Conservation (phyloP, 2,797 vertebrate species). For the Calcarius lapponicus region DNA sequence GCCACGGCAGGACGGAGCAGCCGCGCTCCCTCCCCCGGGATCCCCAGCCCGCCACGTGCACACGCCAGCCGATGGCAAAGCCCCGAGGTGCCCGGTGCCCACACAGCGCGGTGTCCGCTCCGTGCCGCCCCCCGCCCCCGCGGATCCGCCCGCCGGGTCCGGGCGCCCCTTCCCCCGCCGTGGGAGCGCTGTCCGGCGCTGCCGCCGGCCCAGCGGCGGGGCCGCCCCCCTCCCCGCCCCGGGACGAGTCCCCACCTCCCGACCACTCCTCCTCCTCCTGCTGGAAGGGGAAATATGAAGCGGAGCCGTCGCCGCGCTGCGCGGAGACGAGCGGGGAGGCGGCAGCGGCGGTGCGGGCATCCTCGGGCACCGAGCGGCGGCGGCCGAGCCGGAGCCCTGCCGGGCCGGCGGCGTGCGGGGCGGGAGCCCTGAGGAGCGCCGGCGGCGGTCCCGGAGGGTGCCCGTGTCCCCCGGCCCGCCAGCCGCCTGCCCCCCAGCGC, state of each 20-base stretch:
- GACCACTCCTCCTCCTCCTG: conserved; percentile 19
- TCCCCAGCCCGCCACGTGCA: background rate
- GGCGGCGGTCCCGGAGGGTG: background rate
- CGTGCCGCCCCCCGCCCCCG: background rate
- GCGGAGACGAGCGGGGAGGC: background rate
- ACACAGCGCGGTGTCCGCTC: accelerated
- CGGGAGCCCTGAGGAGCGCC: background rate
- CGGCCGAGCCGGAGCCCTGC: background rate
- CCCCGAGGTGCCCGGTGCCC: background rate
- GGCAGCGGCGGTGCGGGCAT: background rate
- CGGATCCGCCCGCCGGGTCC: accelerated
- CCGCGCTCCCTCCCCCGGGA: background rate
- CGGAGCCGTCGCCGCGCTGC: background rate
- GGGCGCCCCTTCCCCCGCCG: background rate
- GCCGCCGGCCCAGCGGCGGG: background rate
- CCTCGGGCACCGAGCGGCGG: background rate
- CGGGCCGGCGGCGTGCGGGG: background rate
- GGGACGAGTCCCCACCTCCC: conserved; percentile 3
- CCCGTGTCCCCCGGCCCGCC: background rate
- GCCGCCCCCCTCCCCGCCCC: conserved; percentile 16
- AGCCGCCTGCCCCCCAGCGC: background rate
- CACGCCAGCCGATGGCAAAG: background rate
- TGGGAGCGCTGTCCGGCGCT: background rate
- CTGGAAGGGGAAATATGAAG: conserved; percentile 74
- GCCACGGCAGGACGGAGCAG: background rate